These are phyloP conservation scores for Tretioscincus oriximinensis DNA, from an alignment of 2,113 vertebrate species.

Conservation along the genomic window DNA sequence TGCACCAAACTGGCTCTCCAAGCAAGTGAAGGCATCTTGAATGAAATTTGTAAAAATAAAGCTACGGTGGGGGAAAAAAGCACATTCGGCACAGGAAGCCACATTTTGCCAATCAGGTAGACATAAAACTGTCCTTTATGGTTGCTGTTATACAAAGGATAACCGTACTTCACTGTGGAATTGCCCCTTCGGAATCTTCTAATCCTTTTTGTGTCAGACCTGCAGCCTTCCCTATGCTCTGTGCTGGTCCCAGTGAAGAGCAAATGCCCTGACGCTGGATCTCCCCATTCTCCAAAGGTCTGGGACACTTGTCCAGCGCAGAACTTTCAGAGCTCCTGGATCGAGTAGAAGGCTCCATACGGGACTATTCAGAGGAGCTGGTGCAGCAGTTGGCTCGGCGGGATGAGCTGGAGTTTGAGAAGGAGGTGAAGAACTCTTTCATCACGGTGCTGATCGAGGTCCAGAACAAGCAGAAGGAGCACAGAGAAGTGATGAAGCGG, in stretches of 20 bases:
- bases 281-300: conserved; percentile 67
- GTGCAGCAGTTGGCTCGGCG: conserved; percentile 86
- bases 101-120: no score
- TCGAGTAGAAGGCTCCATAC: conserved; percentile 81
- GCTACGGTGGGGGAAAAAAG: no score
- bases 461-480: conserved; percentile 92
- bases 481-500: conserved; percentile 85
- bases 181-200: background rate
- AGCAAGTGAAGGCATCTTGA: no score
- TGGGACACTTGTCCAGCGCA: conserved; percentile 81
- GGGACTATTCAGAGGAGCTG: conserved; percentile 87
- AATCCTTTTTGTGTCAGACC: background rate
- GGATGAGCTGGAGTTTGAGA: conserved; percentile 92
- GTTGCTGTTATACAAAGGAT: no score
- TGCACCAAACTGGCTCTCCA: no score
- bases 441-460: conserved; percentile 91
- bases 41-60: no score
- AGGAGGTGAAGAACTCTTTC: conserved; percentile 94
- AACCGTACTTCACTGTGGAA: background rate
- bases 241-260: background rate
- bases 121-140: no score
- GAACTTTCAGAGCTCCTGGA: conserved; percentile 80
- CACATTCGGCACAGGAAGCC: no score
- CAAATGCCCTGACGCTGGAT: background rate
- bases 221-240: background rate